Conservation (phyloP, 2,113 vertebrate species). For the Oophaga pumilio region DNA sequence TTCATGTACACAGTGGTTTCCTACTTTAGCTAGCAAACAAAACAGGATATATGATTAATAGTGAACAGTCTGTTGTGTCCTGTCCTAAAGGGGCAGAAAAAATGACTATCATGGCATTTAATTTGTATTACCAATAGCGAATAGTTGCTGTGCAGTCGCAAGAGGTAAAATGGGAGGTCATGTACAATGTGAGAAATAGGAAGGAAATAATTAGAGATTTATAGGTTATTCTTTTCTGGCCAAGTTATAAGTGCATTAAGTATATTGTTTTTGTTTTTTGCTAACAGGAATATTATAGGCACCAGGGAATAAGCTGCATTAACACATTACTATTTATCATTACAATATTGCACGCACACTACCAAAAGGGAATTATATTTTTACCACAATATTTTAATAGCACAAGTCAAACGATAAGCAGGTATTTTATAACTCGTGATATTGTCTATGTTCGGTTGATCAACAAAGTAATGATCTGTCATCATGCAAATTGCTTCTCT, state of each 20-base stretch:
- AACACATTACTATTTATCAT: not conserved
- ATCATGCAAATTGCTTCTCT: no score
- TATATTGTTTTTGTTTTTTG: not conserved
- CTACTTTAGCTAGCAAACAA: not conserved
- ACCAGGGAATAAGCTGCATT: not conserved
- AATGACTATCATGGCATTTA: not conserved
- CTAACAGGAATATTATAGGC: not conserved
- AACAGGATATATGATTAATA: constrained; percentile 12
- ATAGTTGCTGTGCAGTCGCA: not conserved
- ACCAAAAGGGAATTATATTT: no score
- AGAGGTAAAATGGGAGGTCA: not conserved
- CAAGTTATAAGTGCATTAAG: not conserved
- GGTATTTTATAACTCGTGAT: no score
- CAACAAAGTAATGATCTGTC: no score
- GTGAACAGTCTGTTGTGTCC: not conserved
- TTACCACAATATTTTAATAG: no score
- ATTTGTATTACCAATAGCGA: not conserved
- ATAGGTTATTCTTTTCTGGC: not conserved
- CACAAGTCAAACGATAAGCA: no score
- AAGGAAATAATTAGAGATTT: constrained; percentile 15
- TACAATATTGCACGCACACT: no score
- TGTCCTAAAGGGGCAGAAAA: constrained; percentile 5
- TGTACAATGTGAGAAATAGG: not conserved
- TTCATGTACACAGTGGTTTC: not conserved
- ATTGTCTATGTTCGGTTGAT: no score